Evolutionary conservation across 2,113 vertebrate species (phyloP), one percentile per base, ranked within the genome.

Genomic region (Oreochromis spilurus): DNA sequence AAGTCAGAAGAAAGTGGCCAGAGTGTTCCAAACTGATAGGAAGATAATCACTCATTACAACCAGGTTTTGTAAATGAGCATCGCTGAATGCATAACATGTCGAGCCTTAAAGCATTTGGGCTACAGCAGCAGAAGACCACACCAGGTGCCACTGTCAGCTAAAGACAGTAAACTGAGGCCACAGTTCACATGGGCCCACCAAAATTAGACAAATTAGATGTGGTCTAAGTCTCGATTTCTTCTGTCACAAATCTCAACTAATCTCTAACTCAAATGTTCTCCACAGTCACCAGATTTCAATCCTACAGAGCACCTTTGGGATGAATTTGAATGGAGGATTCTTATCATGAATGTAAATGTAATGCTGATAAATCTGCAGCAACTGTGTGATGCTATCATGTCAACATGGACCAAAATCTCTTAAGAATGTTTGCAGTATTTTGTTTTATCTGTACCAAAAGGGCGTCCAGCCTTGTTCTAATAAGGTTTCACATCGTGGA

Each of bases 61-160:
- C 5, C 16, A 62, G 58, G 58, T 62, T 34, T 62, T 62, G 58
- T 34, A 62, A 29, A 34, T 11, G 29, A 62, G 58, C 29, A 62
- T 62, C 9, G 1, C 29, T 34, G 29, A 62, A 62, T 29, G 26
- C 16, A 34, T 62, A 62, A 38, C 60, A 65, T 65, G 60, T n/a
- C 5, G 31, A 65, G 34, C 31, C 19, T 65, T 38, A n/a, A 65
- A 65, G 34, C 31, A 65, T 36, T n/a, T 38, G 9, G 34, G 60
- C 60, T 38, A 62, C 31, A 62, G 58, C 58, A 62, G 9, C 58
- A 62, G 58, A 62, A 62, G 31, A 36, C 29, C 58, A 38, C 60
- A 38, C 6, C 34, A 65, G 34, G 16, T n/a, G 17, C 29, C 60
- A 65, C 60, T 36, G 60, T n/a, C 17, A 65, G 31, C 6, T 65